A percentile compares a stretch with the other conserved stretches of the same genome.
Evolutionary conservation across 2,888 invertebrate species (phyloP).

Genomic region (Dynastes hyllus): DNA sequence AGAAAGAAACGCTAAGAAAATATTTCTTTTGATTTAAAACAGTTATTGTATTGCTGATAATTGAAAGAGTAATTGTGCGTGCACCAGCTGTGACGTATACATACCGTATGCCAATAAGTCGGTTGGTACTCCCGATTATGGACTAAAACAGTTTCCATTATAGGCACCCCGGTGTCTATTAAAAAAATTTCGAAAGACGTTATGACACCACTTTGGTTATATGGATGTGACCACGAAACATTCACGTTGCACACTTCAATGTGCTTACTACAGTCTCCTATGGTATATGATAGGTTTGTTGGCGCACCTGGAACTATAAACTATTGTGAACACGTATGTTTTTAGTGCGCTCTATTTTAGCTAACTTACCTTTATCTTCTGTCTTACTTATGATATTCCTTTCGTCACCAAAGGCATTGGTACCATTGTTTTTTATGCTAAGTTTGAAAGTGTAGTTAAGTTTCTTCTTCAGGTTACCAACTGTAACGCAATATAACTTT

Average conservation of each 20-base stretch:
- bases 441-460: slow-evolving; percentile 61
- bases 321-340: slow-evolving; percentile 2
- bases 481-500: slow-evolving; percentile 63
- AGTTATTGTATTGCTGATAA: too few species aligned
- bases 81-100: not conserved
- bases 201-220: slow-evolving; percentile 65
- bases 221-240: slow-evolving; percentile 66
- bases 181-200: slow-evolving; percentile 64
- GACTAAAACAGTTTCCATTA: slow-evolving; percentile 13
- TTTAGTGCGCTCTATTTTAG: not conserved
- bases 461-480: slow-evolving; percentile 60
- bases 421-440: slow-evolving; percentile 64
- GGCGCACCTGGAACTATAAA: slow-evolving; percentile 64
- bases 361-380: slow-evolving; percentile 61
- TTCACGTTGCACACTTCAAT: slow-evolving; percentile 65
- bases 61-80: too few species aligned
- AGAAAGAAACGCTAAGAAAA: too few species aligned
- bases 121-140: slow-evolving; percentile 43
- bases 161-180: slow-evolving; percentile 57
- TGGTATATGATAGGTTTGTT: slow-evolving; percentile 64
- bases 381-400: slow-evolving; percentile 57
- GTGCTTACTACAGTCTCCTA: slow-evolving; percentile 61
- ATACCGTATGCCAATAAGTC: slow-evolving; percentile 55
- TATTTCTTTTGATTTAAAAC: too few species aligned
- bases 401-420: slow-evolving; percentile 63